Evolutionary conservation across 2,888 invertebrate species (phyloP).

Genomic region (Philopedon plagiatum): DNA sequence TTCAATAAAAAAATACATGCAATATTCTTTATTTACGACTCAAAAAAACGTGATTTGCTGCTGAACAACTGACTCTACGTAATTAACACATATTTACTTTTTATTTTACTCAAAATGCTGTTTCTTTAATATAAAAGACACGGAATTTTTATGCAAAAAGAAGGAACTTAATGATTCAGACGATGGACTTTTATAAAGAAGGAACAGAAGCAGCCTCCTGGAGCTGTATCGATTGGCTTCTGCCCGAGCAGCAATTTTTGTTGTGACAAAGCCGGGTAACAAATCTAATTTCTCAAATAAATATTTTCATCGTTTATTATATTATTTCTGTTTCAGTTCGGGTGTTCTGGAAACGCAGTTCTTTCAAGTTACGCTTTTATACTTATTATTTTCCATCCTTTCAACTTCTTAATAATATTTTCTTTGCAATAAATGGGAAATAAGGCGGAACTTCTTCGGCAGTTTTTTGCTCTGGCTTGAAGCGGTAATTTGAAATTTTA

Average conservation of each 20-base stretch:
- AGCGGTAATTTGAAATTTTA: conserved; percentile 36
- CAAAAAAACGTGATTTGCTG: no score
- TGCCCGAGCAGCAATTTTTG: conserved; percentile 34
- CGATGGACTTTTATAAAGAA: conserved; percentile 38
- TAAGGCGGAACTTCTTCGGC: conserved; percentile 50
- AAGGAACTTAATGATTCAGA: conserved; percentile 46
- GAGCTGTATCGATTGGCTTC: conserved; percentile 45
- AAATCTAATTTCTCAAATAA: conserved; percentile 71
- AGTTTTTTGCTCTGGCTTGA: conserved; percentile 35
- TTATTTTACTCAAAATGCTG: conserved; percentile 1
- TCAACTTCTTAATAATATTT: conserved; percentile 62
- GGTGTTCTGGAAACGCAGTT: conserved; percentile 56
- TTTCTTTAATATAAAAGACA: conserved; percentile 6
- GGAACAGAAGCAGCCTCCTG: conserved; percentile 27
- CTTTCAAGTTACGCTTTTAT: conserved; percentile 62
- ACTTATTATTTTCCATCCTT: conserved; percentile 63
- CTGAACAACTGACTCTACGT: no score
- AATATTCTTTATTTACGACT: no score
- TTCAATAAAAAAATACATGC: no score
- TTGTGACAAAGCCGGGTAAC: conserved; percentile 62
- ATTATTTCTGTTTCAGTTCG: conserved; percentile 68
- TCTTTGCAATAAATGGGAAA: conserved; percentile 53
- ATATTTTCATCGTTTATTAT: conserved; percentile 70
- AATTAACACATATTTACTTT: background rate
- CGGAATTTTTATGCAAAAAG: conserved; percentile 43